These are phyloP conservation scores for Meda fulgida DNA, from an alignment of 2,797 vertebrate genomes.

Conservation along the genomic window DNA sequence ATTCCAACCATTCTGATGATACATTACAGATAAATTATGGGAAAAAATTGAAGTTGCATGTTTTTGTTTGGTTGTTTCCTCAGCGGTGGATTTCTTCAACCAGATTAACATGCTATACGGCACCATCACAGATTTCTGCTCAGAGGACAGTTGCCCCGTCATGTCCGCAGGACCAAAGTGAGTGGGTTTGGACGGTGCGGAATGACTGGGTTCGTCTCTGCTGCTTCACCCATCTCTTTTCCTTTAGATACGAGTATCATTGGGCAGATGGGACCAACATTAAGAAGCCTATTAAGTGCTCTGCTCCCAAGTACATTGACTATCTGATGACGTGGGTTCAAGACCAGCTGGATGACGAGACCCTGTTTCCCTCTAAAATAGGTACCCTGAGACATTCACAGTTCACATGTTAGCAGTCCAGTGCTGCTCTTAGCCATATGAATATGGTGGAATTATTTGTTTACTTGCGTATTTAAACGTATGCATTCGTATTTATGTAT, in stretches of 20 bases:
- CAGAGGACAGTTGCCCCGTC: slow-evolving; percentile 92
- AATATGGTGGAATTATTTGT: neutral
- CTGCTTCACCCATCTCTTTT: neutral
- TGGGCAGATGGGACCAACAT: slow-evolving; percentile 99
- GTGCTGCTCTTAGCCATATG: neutral
- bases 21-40: neutral
- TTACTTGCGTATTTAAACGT: neutral
- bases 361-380: slow-evolving; percentile 97
- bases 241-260: slow-evolving; percentile 95
- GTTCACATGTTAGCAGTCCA: neutral
- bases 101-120: slow-evolving; percentile 99
- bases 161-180: slow-evolving; percentile 99
- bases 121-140: slow-evolving; percentile 97
- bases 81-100: slow-evolving; percentile 99
- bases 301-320: slow-evolving; percentile 97
- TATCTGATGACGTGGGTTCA: slow-evolving; percentile 99
- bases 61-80: slow-evolving; percentile 54
- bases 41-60: neutral
- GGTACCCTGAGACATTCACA: slow-evolving; percentile 72
- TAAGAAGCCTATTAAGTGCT: slow-evolving; percentile 98
- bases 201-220: neutral
- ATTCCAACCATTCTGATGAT: too few relatives aligned
- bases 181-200: slow-evolving; percentile 62
- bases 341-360: slow-evolving; percentile 98
- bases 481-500: neutral